Evolutionary conservation across 2,797 vertebrate genomes (phyloP).

Genomic region (Helostoma temminkii): DNA sequence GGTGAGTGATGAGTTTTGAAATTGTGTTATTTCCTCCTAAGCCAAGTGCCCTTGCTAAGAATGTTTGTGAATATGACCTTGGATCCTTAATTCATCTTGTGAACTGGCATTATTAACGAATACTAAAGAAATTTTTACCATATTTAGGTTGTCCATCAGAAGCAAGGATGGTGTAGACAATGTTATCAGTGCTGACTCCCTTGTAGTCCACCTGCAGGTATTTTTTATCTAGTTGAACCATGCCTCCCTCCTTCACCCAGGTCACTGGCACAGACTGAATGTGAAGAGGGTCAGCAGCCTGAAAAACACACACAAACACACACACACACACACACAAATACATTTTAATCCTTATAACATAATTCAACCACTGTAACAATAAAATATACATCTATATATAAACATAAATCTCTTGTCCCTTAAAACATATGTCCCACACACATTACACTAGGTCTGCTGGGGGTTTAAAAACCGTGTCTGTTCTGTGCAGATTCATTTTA

Average conservation of each 20-base stretch:
- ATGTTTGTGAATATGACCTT: no score
- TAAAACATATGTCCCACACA: neutral
- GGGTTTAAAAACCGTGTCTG: neutral
- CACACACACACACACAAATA: neutral
- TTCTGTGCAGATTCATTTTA: neutral
- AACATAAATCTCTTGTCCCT: no score
- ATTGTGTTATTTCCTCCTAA: no score
- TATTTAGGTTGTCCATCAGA: conserved; percentile 82
- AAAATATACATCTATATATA: no score
- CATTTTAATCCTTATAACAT: neutral
- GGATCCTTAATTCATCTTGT: neutral
- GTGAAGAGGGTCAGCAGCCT: conserved; percentile 80
- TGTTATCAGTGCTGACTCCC: conserved; percentile 82
- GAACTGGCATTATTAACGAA: neutral
- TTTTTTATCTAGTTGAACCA: conserved; percentile 90
- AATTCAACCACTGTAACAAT: no score
- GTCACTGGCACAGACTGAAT: conserved; percentile 84
- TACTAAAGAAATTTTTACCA: conserved; percentile 79
- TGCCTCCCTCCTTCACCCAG: conserved; percentile 94
- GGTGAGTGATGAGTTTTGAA: no score
- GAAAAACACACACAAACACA: conserved; percentile 4
- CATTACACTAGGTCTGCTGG: neutral
- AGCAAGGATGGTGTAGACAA: conserved; percentile 87
- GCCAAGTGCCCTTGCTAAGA: no score
- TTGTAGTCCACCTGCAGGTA: conserved; percentile 85